Conservation (phyloP, 2,888 invertebrate species). For the Suillia variegata region DNA sequence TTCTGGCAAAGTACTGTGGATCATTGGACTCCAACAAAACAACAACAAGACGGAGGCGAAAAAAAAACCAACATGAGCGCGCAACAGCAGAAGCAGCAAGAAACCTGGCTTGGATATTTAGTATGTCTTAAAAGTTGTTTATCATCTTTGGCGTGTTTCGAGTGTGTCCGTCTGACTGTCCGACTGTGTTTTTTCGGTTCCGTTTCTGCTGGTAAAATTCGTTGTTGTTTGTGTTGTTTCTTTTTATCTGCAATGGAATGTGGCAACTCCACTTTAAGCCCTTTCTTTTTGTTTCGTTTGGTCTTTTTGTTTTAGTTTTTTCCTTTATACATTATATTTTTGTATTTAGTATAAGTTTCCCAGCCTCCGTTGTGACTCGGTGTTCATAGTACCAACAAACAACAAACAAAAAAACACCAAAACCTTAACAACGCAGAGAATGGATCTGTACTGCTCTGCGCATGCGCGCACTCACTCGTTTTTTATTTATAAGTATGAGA, state of each 20-base stretch:
- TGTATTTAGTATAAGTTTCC: not conserved
- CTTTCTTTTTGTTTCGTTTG: slow-evolving; percentile 4
- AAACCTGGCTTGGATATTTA: not conserved
- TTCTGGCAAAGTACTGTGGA: too few relatives aligned
- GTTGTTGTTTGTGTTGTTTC: not conserved
- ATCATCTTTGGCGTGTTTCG: slow-evolving; percentile 22
- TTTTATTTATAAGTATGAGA: too few relatives aligned
- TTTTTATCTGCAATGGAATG: slow-evolving; percentile 24
- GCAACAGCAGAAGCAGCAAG: not conserved
- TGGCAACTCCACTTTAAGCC: slow-evolving; percentile 24
- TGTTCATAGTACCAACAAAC: too few relatives aligned
- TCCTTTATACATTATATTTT: not conserved
- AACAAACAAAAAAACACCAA: too few relatives aligned
- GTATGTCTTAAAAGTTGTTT: slow-evolving; percentile 17
- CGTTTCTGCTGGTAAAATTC: too few relatives aligned
- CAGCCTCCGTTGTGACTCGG: not conserved
- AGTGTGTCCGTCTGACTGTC: not conserved
- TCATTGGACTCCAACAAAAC: not conserved
- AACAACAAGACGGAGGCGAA: too few relatives aligned
- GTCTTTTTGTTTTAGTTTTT: not conserved
- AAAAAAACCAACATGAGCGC: not conserved
- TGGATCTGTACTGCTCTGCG: too few relatives aligned
- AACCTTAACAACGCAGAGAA: too few relatives aligned
- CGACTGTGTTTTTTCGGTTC: slow-evolving; percentile 2
- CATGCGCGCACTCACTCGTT: not conserved